These are phyloP conservation scores for Phyllotreta striolata DNA, from an alignment of 2,888 invertebrate species.

Conservation along the genomic window DNA sequence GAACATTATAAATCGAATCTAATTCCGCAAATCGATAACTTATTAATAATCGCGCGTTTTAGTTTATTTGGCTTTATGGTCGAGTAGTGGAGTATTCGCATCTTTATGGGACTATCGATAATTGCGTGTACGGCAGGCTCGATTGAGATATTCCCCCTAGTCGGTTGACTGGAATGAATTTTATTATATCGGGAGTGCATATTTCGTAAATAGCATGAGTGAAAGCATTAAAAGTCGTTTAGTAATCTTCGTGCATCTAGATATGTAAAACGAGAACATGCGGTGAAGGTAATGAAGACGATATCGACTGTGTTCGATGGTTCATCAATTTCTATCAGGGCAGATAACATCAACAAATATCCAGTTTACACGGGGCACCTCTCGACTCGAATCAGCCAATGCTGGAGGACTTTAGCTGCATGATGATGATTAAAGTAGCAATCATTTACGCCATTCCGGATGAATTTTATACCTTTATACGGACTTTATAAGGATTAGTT, in stretches of 20 bases:
- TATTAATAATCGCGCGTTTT: conserved; percentile 53
- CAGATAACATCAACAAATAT: conserved; percentile 50
- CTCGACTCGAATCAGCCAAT: conserved; percentile 30
- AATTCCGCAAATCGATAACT: conserved; percentile 36
- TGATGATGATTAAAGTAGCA: conserved; percentile 20
- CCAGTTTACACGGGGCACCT: conserved; percentile 43
- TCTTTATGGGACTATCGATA: conserved; percentile 57
- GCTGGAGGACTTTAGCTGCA: conserved; percentile 17
- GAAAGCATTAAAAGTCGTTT: conserved; percentile 60
- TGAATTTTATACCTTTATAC: neutral
- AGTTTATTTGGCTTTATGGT: conserved; percentile 54
- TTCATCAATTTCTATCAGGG: conserved; percentile 51
- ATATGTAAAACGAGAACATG: conserved; percentile 62
- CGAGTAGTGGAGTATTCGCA: conserved; percentile 53
- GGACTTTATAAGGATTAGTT: too few species aligned
- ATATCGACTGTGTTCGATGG: conserved; percentile 51
- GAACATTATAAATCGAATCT: conserved; percentile 32
- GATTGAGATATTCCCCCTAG: conserved; percentile 58
- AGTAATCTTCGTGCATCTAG: conserved; percentile 61
- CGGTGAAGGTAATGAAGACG: conserved; percentile 58
- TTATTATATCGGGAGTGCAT: conserved; percentile 49
- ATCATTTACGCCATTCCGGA: conserved; percentile 16
- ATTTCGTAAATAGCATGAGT: conserved; percentile 61
- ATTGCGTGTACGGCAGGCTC: conserved; percentile 56
- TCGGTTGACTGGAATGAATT: conserved; percentile 47